Evolutionary conservation across 2,113 vertebrate genomes (phyloP), one percentile per base, ranked within the genome.

Genomic region (Saccopteryx bilineata): DNA sequence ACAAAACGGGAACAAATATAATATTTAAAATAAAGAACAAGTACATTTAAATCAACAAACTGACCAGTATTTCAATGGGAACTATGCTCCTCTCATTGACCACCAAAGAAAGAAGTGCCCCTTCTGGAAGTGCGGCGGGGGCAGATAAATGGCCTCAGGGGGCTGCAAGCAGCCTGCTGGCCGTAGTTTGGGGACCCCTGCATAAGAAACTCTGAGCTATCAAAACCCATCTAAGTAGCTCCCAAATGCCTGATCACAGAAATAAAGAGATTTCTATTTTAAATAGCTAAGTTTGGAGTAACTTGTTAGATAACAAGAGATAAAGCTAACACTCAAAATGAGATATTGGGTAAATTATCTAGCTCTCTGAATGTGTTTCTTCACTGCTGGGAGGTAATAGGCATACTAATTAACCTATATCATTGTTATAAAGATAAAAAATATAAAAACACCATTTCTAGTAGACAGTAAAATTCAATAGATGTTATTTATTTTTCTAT

Each of bases 301-400:
- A 80, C 52, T 28, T 69, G 11, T 79, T 72, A 72, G 46, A 33
- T 9, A 31, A 81, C 8, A 88, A 81, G 4, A 92, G 48, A 56
- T 31, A 84, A 84, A 76, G 9, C 39, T 65, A 88, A 72, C 1
- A 71, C 13, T 8, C 56, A 58, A 31, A 82, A 33, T 87, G 26
- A 87, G 54, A 87, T 85, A 72, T 46, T 17, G 46, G 7, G 23
- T 58, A 66, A 63, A 74, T 71, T 63, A 84, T 6, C 63, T 83
- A 76, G 46, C 60, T 90, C 58, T 89, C 82, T 87, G 19, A 91
- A 94, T 71, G 46, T 91, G 3, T 87, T 69, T 94, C 39, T 87
- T 96, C 19, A 79, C 26, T 82, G 5, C 21, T 91, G 61, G 39
- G 31, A 69, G n/a, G 63, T 91, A 63, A 91, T 6, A 46, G 9